Percentiles rank a stretch among this genome's conserved stretches.
phyloP scores from a whole-genome alignment of 2,113 vertebrate species.

The Platysternon megacephalum region DNA sequence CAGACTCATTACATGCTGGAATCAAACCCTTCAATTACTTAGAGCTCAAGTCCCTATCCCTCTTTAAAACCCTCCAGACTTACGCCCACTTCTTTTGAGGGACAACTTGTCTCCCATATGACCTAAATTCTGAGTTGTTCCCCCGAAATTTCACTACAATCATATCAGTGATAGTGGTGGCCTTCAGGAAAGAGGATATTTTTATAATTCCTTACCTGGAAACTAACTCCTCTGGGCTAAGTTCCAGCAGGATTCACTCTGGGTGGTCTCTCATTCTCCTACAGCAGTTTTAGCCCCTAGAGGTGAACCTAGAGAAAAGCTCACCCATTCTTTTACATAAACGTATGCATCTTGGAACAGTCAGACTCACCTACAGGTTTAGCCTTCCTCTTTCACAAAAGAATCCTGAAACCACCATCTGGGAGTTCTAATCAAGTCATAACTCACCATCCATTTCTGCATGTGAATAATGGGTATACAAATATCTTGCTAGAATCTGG shows the following conservation, averaged over 20 bases:
- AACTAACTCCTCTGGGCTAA: neutral
- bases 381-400: neutral
- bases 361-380: neutral
- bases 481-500: neutral
- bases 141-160: neutral
- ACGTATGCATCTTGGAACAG: neutral
- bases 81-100: neutral
- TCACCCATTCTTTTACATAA: neutral
- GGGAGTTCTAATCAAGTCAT: neutral
- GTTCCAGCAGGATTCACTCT: neutral
- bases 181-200: neutral
- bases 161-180: neutral
- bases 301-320: neutral
- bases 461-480: neutral
- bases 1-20: neutral
- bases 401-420: neutral
- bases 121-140: neutral
- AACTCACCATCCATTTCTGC: neutral
- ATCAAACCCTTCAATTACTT: neutral
- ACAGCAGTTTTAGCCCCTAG: neutral
- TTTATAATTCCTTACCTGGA: neutral
- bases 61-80: neutral
- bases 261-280: neutral
- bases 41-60: neutral
- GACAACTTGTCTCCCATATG: neutral